Evolutionary conservation across 2,113 vertebrate genomes (phyloP).

Genomic region (Dromiciops gliroides): DNA sequence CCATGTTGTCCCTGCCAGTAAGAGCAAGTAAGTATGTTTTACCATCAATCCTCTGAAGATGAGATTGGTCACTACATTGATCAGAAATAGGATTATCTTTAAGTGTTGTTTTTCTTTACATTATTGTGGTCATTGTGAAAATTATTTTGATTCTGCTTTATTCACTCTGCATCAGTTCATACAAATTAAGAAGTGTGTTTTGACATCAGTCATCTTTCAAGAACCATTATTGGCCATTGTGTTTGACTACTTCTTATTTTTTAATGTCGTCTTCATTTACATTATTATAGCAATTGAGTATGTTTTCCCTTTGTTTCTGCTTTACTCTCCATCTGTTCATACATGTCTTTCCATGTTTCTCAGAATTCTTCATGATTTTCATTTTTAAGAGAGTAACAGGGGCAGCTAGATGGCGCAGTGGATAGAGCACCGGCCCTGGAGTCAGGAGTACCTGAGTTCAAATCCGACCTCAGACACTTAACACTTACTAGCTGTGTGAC

Average conservation of each 20-base stretch:
- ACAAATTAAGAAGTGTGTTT: not conserved
- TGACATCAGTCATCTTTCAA: not conserved
- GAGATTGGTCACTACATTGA: not conserved
- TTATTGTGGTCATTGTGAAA: not conserved
- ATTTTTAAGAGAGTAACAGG: too few species aligned
- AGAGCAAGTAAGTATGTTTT: not conserved
- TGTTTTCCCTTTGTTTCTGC: not conserved
- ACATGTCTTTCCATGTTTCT: not conserved
- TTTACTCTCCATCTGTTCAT: not conserved
- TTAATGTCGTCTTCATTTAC: not conserved
- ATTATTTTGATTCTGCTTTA: not conserved
- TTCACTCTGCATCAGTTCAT: not conserved
- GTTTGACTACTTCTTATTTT: not conserved
- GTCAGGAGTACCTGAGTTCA: too few species aligned
- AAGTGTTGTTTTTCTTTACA: not conserved
- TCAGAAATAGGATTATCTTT: not conserved
- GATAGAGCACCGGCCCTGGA: too few species aligned
- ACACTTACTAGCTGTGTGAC: too few species aligned
- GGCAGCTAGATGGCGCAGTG: too few species aligned
- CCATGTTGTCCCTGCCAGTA: not conserved
- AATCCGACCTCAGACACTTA: too few species aligned
- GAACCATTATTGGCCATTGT: not conserved
- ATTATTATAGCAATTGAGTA: not conserved
- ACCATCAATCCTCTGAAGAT: not conserved
- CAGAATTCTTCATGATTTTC: not conserved